Conservation (phyloP, 2,113 vertebrate species). For the Erinaceus europaeus region DNA sequence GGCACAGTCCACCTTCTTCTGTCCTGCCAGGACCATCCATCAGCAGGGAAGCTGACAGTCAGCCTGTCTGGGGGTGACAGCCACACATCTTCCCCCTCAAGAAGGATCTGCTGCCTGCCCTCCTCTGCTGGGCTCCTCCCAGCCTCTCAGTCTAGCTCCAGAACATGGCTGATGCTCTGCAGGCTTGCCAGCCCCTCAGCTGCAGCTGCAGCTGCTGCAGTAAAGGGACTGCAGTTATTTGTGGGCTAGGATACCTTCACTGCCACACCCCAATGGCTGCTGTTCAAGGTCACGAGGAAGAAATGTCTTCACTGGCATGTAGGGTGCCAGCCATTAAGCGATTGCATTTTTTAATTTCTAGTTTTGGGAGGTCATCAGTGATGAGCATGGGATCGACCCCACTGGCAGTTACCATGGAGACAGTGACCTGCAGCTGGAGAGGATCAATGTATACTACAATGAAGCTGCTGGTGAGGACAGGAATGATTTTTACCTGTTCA, state of each 20-base stretch:
- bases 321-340: background rate
- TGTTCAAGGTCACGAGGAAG: background rate
- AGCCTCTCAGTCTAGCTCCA: background rate
- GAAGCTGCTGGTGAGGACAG: slow-evolving; percentile 86
- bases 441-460: slow-evolving; percentile 93
- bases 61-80: background rate
- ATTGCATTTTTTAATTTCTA: slow-evolving; percentile 47
- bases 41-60: no score
- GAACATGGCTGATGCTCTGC: background rate
- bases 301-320: background rate
- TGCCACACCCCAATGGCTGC: background rate
- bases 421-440: slow-evolving; percentile 87
- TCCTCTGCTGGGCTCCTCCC: background rate
- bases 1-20: background rate
- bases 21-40: background rate
- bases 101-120: background rate
- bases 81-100: background rate
- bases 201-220: background rate
- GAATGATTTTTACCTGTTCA: no score
- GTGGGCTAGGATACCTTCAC: background rate
- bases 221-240: background rate
- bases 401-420: slow-evolving; percentile 90
- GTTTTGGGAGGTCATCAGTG: slow-evolving; percentile 93
- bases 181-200: background rate
- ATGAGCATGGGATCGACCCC: slow-evolving; percentile 90